Evolutionary conservation across 2,888 invertebrate species (phyloP), one percentile per base, ranked within the genome.

Genomic region (Apodemia mormo): DNA sequence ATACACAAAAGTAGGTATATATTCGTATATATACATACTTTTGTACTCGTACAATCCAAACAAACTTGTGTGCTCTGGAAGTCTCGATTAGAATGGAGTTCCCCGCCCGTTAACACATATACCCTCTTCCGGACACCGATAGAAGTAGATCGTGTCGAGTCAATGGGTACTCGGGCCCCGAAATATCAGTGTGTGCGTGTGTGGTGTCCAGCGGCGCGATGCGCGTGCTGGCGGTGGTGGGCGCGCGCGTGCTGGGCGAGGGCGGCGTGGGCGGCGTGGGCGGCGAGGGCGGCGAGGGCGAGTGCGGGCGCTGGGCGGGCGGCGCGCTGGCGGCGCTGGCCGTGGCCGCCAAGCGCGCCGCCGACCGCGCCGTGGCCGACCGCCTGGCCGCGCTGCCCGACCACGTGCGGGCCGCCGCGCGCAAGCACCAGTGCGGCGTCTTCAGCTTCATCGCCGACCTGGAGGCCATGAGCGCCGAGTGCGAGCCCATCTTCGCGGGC

Each of bases 181-280:
- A 33, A 33, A 33, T 33, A 4, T 33, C 4, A 3, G 33, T 2
- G 4, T 33, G 33, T 33, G 33, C 1, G 33, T 4, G 33, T 4
- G 33, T 33, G 33, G 68, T 77, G 85, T 89, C 70, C 81, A 98
- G 98, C 88, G 98, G 98, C 85, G 98, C 98, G 68, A 97, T 99
- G 95, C 97, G 98, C 78, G 97, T 98, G 73, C 94, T 99, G 81
- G 99, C 99, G 14, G 95, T 97, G 77, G 94, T 98, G 80, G 97
- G 98, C 75, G 97, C 98, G 81, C 98, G 99, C 84, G 98, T 98
- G 40, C 96, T 98, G 95, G 97, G n/a, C n/a, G n/a, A n/a, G n/a
- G n/a, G n/a, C n/a, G n/a, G n/a, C n/a, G n/a, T n/a, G n/a, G n/a
- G n/a, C n/a, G n/a, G n/a, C n/a, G n/a, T n/a, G n/a, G n/a, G n/a